Percentiles rank a stretch among this genome's conserved stretches.
These are phyloP conservation scores for Reticulitermes lucifugus DNA, from an alignment of 2,888 invertebrate species.

Conservation along the genomic window DNA sequence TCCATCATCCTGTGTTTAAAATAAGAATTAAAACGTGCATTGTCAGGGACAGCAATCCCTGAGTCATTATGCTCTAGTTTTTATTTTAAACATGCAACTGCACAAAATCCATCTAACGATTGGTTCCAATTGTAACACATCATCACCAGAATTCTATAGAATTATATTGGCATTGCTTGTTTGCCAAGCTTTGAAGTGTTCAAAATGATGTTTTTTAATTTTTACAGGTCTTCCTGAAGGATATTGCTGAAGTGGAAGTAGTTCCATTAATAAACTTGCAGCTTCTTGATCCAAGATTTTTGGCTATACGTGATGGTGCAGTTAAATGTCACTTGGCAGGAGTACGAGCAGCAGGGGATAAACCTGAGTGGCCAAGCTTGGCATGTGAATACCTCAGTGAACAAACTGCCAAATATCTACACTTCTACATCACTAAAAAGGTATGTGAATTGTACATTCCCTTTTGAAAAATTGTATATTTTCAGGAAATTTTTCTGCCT, in stretches of 20 bases:
- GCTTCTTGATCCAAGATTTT: constrained; percentile 67
- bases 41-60: too few relatives aligned
- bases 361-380: constrained; percentile 70
- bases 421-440: constrained; percentile 68
- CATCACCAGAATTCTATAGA: too few relatives aligned
- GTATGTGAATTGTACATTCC: constrained; percentile 58
- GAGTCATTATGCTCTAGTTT: too few relatives aligned
- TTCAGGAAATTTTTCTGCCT: too few relatives aligned
- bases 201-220: neutral
- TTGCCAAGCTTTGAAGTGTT: too few relatives aligned
- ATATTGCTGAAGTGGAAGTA: constrained; percentile 71
- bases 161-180: too few relatives aligned
- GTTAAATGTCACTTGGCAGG: constrained; percentile 77
- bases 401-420: constrained; percentile 66
- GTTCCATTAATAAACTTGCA: constrained; percentile 66
- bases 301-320: constrained; percentile 68
- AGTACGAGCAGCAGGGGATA: constrained; percentile 76
- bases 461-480: too few relatives aligned
- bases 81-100: too few relatives aligned
- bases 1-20: too few relatives aligned
- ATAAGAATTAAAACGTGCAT: too few relatives aligned
- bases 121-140: too few relatives aligned
- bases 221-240: constrained; percentile 71
- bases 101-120: too few relatives aligned
- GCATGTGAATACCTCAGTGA: constrained; percentile 72